These are phyloP conservation scores for Trichechus manatus DNA, from an alignment of 2,113 vertebrate genomes.

Conservation along the genomic window DNA sequence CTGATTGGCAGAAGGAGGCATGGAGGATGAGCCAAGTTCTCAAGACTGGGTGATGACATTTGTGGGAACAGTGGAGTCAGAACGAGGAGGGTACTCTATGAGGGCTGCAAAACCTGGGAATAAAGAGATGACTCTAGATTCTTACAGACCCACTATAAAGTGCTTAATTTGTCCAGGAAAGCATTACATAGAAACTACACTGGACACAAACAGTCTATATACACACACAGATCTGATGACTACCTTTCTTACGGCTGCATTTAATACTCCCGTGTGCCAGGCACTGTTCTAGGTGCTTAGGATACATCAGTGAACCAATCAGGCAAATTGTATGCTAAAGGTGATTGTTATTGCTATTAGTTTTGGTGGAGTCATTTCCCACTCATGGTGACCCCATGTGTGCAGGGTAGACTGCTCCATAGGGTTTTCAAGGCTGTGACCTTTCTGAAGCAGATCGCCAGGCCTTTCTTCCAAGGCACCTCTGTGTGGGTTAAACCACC, in stretches of 20 bases:
- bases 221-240: neutral
- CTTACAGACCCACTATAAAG: neutral
- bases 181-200: neutral
- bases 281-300: no score
- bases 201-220: neutral
- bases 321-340: neutral
- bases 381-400: neutral
- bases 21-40: neutral
- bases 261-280: neutral
- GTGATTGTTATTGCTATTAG: neutral
- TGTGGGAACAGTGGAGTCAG: neutral
- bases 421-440: neutral
- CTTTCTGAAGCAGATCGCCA: no score
- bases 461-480: no score
- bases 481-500: neutral
- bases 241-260: neutral
- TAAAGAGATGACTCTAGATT: neutral
- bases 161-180: neutral
- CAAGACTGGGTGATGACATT: neutral
- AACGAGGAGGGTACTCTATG: neutral
- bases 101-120: neutral
- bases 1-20: neutral
- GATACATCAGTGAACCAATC: neutral
- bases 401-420: neutral
- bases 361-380: neutral